phyloP scores from a whole-genome alignment of 1,140 invertebrate species.

The Megathymus violae region DNA sequence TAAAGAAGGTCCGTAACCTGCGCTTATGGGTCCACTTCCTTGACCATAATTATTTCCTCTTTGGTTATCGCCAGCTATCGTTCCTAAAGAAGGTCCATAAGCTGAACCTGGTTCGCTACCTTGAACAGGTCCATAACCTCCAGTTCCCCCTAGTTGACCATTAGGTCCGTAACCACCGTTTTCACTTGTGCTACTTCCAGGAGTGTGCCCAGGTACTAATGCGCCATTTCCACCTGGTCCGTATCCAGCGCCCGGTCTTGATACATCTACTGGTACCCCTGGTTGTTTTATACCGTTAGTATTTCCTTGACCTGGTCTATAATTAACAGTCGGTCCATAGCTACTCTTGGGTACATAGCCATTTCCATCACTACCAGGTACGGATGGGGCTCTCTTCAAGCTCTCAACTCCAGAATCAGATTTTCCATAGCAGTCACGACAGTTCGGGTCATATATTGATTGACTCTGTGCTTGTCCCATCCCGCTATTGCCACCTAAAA shows the following conservation, averaged over 20 bases:
- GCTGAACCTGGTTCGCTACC: background rate
- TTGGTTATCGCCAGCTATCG: background rate
- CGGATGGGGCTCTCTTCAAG: conserved; percentile 48
- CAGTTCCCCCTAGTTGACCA: background rate
- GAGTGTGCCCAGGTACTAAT: background rate
- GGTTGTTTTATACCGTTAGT: conserved; percentile 16
- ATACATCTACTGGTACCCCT: conserved; percentile 8
- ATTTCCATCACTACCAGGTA: conserved; percentile 27
- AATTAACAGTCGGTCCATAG: background rate
- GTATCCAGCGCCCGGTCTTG: background rate
- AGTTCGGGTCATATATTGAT: conserved; percentile 83
- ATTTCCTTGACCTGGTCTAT: conserved; percentile 27
- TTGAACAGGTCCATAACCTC: conserved; percentile 11
- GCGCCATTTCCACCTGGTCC: no score
- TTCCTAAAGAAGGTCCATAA: background rate
- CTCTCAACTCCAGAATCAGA: conserved; percentile 46
- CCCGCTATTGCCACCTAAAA: conserved; percentile 87
- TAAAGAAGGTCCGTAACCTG: background rate
- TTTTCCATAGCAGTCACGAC: conserved; percentile 73
- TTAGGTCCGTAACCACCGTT: background rate
- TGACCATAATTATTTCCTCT: no score
- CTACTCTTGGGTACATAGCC: conserved; percentile 9
- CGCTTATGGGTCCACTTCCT: no score
- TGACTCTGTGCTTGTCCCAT: conserved; percentile 93
- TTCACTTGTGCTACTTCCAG: background rate